phyloP scores from a whole-genome alignment of 2,113 vertebrate genomes.

The Oncorhynchus tshawytscha region DNA sequence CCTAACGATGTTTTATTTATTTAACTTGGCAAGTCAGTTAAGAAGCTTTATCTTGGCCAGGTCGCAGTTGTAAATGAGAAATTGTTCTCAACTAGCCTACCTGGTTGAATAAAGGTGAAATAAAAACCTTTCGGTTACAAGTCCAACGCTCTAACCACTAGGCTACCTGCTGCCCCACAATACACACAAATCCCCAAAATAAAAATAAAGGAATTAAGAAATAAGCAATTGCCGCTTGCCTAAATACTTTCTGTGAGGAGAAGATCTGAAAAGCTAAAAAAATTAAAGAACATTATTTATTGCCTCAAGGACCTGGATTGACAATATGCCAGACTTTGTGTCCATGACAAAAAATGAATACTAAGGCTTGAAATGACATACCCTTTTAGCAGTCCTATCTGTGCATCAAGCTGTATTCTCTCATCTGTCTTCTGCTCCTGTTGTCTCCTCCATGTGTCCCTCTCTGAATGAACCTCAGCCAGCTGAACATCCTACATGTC shows the following conservation, averaged over 20 bases:
- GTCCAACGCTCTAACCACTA: too few species aligned
- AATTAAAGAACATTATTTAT: background rate
- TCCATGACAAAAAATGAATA: background rate
- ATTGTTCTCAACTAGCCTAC: too few species aligned
- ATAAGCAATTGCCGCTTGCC: background rate
- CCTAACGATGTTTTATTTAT: too few species aligned
- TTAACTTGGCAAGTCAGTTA: too few species aligned
- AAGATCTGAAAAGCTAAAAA: background rate
- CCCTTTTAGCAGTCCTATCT: constrained; percentile 74
- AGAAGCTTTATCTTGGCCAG: too few species aligned
- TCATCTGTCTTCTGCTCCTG: constrained; percentile 73
- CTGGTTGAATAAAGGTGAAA: too few species aligned
- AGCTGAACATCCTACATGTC: constrained; percentile 76
- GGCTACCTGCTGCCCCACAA: too few species aligned
- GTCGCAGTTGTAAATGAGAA: too few species aligned
- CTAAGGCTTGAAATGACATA: constrained; percentile 52
- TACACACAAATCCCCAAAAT: too few species aligned
- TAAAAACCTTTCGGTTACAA: too few species aligned
- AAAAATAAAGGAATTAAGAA: too few species aligned
- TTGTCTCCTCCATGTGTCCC: constrained; percentile 71
- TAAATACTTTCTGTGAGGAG: background rate
- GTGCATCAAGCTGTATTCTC: constrained; percentile 71
- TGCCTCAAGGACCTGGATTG: background rate
- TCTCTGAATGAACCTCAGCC: constrained; percentile 66
- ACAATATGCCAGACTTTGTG: background rate